These are phyloP conservation scores for Teleogryllus occipitalis DNA, from an alignment of 1,140 invertebrate species.

Conservation along the genomic window DNA sequence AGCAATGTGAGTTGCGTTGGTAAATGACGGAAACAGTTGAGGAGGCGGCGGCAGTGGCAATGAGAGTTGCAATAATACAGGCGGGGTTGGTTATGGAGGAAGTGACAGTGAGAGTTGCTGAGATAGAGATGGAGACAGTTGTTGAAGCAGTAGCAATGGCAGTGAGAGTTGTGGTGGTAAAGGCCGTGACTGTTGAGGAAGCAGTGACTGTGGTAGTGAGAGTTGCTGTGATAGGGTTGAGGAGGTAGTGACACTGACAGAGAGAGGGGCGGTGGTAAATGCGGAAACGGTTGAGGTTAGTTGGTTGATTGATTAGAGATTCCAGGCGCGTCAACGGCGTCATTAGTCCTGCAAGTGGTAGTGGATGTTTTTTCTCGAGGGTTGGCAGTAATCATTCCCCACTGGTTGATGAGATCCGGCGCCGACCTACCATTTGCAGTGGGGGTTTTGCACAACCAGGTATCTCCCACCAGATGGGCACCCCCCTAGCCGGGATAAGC, in stretches of 20 bases:
- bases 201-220: background rate
- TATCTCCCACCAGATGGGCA: too few species aligned
- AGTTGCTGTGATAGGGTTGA: background rate
- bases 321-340: background rate
- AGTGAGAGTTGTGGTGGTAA: background rate
- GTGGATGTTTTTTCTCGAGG: too few species aligned
- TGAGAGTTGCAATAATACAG: background rate
- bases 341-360: background rate
- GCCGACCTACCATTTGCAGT: too few species aligned
- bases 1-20: background rate
- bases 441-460: too few species aligned
- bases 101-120: background rate
- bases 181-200: background rate
- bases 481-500: too few species aligned
- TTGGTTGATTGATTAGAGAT: too few species aligned
- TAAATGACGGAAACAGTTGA: background rate
- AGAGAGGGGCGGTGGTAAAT: background rate
- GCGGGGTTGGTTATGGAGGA: background rate
- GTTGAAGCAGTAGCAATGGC: background rate
- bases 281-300: background rate
- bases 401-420: too few species aligned
- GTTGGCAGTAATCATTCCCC: too few species aligned
- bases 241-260: background rate
- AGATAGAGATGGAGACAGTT: background rate
- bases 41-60: background rate